Base-by-base conservation (phyloP, 2,888 invertebrate genomes). In the Myopa testacea region DNA sequence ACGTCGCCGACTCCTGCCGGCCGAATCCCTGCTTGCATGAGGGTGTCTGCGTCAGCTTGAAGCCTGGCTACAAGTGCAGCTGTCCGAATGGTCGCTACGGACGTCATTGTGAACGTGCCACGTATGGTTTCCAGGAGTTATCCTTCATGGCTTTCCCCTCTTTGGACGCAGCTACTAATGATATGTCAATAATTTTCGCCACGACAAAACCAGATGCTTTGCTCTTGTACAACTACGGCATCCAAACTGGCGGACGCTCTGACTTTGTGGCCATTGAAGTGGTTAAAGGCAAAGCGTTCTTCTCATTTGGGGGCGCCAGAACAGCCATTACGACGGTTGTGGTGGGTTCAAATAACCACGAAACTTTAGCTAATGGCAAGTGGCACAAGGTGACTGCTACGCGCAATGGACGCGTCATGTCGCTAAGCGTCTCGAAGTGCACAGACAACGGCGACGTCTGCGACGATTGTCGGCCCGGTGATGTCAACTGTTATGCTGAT, bases 381-480 rank as follows among this genome's bases (percentile, higher is more conserved):
- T 98, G 98, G 98, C 94, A 96, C 86, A 96, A 96, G 86, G 92
- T 98, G 26, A 96, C 95, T 0, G 97, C 96, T 0, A 97, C 96
- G 0, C 92, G 97, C 85, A 97, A 97, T 87, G 96, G 97, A 40
- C 91, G 95, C 81, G 96, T 96, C 0, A 94, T 96, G 82, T 96
- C 96, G 0, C 88, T 97, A 45, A 96, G 95, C 84, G 93, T 96
- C 4, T 93, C 95, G 0, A 90, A 92, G 40, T 97, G 97, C 85
- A 93, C 93, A 1, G 96, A 97, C 81, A 95, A 96, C 86, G 97
- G 96, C 0, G 96, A 96, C 85, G 90, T 93, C 68, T 97, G 97
- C 85, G 93, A 93, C 79, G 96, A 97, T 83, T 97, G 97, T 85
- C 92, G 93, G 83, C 96, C 96, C 7, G 95, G 95, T 0, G 96